Conservation (phyloP, 2,113 vertebrate species). For the Choloepus hoffmanni region DNA sequence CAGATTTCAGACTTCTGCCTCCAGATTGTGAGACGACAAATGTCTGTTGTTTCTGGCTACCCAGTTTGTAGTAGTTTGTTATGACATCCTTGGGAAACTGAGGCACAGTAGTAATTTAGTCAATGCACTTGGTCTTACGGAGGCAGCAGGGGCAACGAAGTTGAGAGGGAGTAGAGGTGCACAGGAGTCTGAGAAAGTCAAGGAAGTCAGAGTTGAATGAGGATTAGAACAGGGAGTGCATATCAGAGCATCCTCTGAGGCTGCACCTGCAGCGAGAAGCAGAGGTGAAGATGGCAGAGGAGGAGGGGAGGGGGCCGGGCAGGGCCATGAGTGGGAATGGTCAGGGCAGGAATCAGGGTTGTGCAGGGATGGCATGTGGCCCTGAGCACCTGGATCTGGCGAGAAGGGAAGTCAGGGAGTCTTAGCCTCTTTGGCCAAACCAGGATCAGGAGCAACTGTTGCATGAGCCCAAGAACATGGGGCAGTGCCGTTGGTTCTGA, state of each 20-base stretch:
- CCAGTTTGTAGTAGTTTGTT: too few relatives aligned
- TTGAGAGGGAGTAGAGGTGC: neutral
- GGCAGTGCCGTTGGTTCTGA: neutral
- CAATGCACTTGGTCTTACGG: rapidly evolving
- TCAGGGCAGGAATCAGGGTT: neutral
- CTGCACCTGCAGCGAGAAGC: rapidly evolving
- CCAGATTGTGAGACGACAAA: too few relatives aligned
- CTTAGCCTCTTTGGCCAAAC: neutral
- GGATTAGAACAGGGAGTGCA: rapidly evolving
- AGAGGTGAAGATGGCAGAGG: too few relatives aligned
- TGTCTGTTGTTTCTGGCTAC: too few relatives aligned
- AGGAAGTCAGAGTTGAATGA: neutral
- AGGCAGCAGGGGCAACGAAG: neutral
- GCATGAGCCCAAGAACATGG: neutral
- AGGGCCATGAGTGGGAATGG: neutral
- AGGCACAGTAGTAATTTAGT: too few relatives aligned
- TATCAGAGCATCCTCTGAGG: rapidly evolving
- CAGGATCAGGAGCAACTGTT: neutral
- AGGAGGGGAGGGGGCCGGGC: neutral
- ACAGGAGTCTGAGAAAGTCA: neutral
- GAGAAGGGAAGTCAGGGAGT: neutral
- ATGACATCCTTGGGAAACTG: too few relatives aligned
- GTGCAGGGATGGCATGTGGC: rapidly evolving
- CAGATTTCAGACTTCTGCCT: too few relatives aligned
- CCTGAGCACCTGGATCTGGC: neutral